Evolutionary conservation across 2,888 invertebrate genomes (phyloP).

Genomic region (Hesperia comma): DNA sequence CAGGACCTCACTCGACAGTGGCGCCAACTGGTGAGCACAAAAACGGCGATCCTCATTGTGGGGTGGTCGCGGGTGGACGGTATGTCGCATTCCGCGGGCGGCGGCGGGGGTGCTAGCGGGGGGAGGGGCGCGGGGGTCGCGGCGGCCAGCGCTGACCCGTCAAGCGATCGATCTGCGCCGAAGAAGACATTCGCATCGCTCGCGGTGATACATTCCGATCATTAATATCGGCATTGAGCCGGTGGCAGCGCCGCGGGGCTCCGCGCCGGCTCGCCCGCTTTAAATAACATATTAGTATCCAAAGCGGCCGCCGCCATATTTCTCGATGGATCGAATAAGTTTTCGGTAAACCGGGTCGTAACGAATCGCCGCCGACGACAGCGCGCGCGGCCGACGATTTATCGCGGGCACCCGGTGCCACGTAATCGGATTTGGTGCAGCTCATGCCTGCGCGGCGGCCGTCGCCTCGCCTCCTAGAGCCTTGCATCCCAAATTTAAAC

Average conservation of each 20-base stretch:
- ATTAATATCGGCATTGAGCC: conserved; percentile 77
- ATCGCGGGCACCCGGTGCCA: conserved; percentile 72
- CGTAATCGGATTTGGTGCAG: conserved; percentile 72
- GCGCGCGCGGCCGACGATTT: conserved; percentile 66
- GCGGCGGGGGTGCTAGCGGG: background rate
- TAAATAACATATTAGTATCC: conserved; percentile 78
- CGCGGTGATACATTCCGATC: conserved; percentile 67
- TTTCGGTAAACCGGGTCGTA: conserved; percentile 75
- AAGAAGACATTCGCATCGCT: conserved; percentile 69
- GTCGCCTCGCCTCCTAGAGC: background rate
- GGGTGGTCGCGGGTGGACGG: too few relatives aligned
- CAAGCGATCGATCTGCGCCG: conserved; percentile 48
- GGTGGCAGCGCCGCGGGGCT: conserved; percentile 75
- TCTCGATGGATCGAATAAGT: conserved; percentile 65
- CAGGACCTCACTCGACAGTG: too few relatives aligned
- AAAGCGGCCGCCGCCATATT: conserved; percentile 76
- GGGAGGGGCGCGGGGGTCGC: background rate
- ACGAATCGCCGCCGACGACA: conserved; percentile 76
- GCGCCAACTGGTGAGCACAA: too few relatives aligned
- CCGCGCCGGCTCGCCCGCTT: conserved; percentile 59
- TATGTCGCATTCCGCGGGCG: too few relatives aligned
- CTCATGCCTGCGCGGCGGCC: conserved; percentile 32
- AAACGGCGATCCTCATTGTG: too few relatives aligned
- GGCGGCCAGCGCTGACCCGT: conserved; percentile 44
- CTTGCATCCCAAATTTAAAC: too few relatives aligned